phyloP scores from a whole-genome alignment of 2,888 invertebrate species.

The Cistogaster globosa region DNA sequence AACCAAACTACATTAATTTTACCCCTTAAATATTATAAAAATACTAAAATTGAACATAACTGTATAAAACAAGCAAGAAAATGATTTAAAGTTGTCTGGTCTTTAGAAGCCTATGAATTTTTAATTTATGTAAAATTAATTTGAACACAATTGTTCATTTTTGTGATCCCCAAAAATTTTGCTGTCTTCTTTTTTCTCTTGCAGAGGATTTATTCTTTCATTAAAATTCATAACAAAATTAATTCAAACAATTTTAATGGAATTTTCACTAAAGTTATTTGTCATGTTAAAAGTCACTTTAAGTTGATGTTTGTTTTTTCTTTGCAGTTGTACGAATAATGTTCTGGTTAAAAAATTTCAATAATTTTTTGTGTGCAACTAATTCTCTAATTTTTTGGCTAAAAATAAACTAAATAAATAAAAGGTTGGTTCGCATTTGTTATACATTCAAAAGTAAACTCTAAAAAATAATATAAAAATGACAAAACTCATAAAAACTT shows the following conservation, averaged over 20 bases:
- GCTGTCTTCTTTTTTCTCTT: neutral
- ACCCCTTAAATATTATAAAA: too few species aligned
- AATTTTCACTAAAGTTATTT: slow-evolving; percentile 24
- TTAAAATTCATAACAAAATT: slow-evolving; percentile 15
- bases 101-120: neutral
- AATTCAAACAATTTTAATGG: slow-evolving; percentile 13
- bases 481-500: neutral
- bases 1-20: too few species aligned
- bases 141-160: neutral
- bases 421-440: slow-evolving; percentile 7
- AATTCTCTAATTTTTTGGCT: neutral
- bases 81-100: too few species aligned
- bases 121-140: neutral
- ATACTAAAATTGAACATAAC: too few species aligned
- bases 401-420: neutral
- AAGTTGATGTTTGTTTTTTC: neutral
- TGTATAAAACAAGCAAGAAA: too few species aligned
- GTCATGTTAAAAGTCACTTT: slow-evolving; percentile 21
- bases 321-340: slow-evolving; percentile 12
- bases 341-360: neutral
- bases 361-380: neutral
- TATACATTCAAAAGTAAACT: slow-evolving; percentile 17
- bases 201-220: neutral
- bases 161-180: neutral
- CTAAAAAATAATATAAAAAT: neutral